Conservation (phyloP, 2,888 invertebrate species). For the Hypolimnas misippus region DNA sequence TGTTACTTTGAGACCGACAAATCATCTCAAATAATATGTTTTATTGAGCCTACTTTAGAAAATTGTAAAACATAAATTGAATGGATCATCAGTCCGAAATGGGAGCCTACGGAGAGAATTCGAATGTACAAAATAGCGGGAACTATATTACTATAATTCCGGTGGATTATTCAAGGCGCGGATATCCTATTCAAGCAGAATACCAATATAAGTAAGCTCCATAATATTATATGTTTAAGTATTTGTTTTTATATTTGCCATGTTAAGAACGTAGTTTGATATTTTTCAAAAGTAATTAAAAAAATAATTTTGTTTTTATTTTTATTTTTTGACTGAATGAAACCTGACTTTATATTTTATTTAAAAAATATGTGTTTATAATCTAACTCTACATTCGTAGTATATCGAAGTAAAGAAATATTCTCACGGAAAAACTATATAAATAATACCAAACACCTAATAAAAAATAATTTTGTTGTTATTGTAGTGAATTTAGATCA, state of each 20-base stretch:
- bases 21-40: slow-evolving; percentile 1
- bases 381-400: no score
- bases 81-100: slow-evolving; percentile 79
- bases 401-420: no score
- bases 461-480: not conserved
- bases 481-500: slow-evolving; percentile 74
- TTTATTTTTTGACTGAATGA: no score
- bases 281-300: no score
- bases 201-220: slow-evolving; percentile 85
- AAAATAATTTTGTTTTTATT: no score
- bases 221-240: not conserved
- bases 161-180: slow-evolving; percentile 83
- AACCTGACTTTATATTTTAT: no score
- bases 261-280: no score
- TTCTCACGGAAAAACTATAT: no score
- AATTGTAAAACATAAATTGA: slow-evolving; percentile 42
- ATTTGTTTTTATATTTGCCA: not conserved
- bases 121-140: slow-evolving; percentile 77
- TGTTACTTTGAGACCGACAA: not conserved
- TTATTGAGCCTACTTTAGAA: slow-evolving; percentile 25
- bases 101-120: slow-evolving; percentile 78
- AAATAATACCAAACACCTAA: no score
- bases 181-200: slow-evolving; percentile 83
- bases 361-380: no score
- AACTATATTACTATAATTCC: slow-evolving; percentile 85